phyloP scores from a whole-genome alignment of 2,797 vertebrate genomes.

The Pseudopleuronectes americanus region DNA sequence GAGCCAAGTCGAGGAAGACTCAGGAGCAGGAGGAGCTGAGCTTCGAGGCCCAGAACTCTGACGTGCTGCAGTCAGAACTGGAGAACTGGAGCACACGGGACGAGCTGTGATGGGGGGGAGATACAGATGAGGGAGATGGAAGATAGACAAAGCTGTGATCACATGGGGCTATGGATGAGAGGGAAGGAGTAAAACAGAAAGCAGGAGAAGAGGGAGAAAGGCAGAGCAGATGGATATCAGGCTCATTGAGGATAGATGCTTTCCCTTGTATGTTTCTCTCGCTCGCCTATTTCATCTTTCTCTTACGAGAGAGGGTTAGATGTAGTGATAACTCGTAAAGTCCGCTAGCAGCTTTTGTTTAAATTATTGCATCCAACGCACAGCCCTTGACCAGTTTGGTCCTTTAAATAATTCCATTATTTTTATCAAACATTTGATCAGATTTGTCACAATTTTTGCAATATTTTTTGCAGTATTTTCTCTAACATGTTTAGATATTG shows the following conservation, averaged over 20 bases:
- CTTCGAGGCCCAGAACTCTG: constrained; percentile 86
- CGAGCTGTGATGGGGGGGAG: constrained; percentile 82
- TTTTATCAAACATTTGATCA: not conserved
- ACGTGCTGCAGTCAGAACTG: constrained; percentile 88
- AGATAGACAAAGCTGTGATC: constrained; percentile 54
- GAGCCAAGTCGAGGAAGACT: constrained; percentile 88
- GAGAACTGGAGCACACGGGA: constrained; percentile 87
- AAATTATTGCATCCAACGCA: constrained; percentile 65
- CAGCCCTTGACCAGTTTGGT: constrained; percentile 21
- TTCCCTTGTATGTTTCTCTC: constrained; percentile 27
- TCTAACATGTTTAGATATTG: constrained; percentile 2
- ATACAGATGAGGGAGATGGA: constrained; percentile 29
- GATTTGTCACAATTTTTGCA: not conserved
- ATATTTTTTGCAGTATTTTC: not conserved
- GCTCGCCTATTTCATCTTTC: constrained; percentile 37
- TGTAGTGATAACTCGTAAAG: constrained; percentile 63
- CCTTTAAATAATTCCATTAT: not conserved
- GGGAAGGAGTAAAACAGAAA: constrained; percentile 5
- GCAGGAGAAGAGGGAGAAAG: not conserved
- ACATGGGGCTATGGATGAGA: constrained; percentile 1
- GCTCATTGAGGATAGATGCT: constrained; percentile 6
- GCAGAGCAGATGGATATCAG: constrained; percentile 11
- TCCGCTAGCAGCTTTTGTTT: constrained; percentile 57
- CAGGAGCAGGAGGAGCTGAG: constrained; percentile 87
- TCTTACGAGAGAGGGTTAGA: constrained; percentile 45